Evolutionary conservation across 2,113 vertebrate genomes (phyloP), one percentile per base, ranked within the genome.

Genomic region (Tachuris rubrigastra): DNA sequence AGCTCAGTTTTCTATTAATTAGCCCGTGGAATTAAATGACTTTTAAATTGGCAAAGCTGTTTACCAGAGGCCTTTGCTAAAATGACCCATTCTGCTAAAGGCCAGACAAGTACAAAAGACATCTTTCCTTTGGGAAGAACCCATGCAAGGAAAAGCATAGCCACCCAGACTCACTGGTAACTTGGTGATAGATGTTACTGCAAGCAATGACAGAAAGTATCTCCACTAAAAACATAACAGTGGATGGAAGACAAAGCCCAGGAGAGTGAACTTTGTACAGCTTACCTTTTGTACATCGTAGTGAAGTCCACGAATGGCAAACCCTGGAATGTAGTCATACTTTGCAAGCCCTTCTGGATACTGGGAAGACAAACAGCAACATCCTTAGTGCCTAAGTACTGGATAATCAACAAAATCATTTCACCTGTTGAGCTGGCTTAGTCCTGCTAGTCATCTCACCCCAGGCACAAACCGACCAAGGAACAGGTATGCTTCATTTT

Each of bases 271-370:
- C 79, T 89, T 46, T 49, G 56, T 42, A 74, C 69, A 73, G 59
- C 91, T 97, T 95, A 98, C 98, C 98, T 98, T 98, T 81, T 98
- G 98, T 62, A 98, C 98, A 86, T 98, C 98, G 10, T 98, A 98
- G 94, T 98, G 98, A 80, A 98, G 98, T 9, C 98, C 98, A 6
- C 98, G 98, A 87, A 98, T 98, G 69, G 98, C 98, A 96, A 98
- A 98, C 55, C 95, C 98, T 46, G 98, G 98, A 89, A 98, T 97
- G 76, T 98, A 98, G 74, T 98, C 98, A 58, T 98, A 98, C 83
- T 97, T 98, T 23, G 93, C 97, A 83, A 98, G 98, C 10, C 97
- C 98, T 76, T 98, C 98, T 23, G 98, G 98, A 91, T 98, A 98
- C 98, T 98, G 92, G 24, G 14, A 80, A 93, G 52, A 50, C n/a